These are phyloP conservation scores for Drosophila orena DNA, from an alignment of 1,140 invertebrate species.

Conservation along the genomic window DNA sequence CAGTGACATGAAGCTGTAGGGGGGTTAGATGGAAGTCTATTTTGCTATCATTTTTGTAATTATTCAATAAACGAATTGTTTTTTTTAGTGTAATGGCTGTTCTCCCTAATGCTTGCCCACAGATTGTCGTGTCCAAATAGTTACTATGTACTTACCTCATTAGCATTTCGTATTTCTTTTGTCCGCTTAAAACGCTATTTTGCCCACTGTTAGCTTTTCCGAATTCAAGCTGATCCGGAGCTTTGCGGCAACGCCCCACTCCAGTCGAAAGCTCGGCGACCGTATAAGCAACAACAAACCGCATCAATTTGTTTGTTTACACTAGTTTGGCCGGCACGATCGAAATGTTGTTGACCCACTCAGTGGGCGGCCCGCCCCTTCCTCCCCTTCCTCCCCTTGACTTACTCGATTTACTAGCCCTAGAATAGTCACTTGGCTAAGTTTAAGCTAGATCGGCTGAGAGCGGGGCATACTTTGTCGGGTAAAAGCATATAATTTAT, in stretches of 20 bases:
- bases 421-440: slow-evolving; percentile 10
- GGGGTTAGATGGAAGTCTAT: background rate
- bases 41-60: background rate
- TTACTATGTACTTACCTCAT: no score
- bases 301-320: slow-evolving; percentile 54
- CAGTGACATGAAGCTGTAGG: background rate
- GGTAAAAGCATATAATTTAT: background rate
- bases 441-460: slow-evolving; percentile 15
- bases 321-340: slow-evolving; percentile 50
- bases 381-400: slow-evolving; percentile 14
- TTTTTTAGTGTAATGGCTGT: background rate
- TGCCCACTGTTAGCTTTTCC: slow-evolving; percentile 14
- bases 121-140: no score
- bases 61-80: background rate
- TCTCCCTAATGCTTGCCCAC: no score
- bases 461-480: background rate
- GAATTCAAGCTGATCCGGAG: slow-evolving; percentile 12
- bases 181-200: no score
- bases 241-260: slow-evolving; percentile 41
- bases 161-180: background rate
- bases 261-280: slow-evolving; percentile 24
- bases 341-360: slow-evolving; percentile 51
- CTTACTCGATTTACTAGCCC: slow-evolving; percentile 5
- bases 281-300: slow-evolving; percentile 21
- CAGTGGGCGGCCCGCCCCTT: slow-evolving; percentile 8